Evolutionary conservation across 2,888 invertebrate species (phyloP), one percentile per base, ranked within the genome.

Genomic region (Thalpophila matura): DNA sequence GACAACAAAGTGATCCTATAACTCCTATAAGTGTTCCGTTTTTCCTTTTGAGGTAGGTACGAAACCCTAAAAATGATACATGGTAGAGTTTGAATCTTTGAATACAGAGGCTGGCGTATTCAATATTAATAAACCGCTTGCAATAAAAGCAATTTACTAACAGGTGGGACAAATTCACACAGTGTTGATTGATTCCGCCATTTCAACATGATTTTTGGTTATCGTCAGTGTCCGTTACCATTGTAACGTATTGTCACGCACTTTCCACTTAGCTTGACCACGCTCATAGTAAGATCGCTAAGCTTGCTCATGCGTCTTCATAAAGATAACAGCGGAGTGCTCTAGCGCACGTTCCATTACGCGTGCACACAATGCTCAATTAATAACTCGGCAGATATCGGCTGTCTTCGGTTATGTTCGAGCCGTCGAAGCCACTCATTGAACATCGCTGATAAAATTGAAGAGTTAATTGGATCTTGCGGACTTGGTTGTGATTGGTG

Each of bases 281-380:
- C 3, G 7, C 27, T 45, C 43, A 45, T 65, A 66, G 77, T 68
- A 74, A 26, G n/a, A 33, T 35, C 53, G 31, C 42, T 65, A 58
- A 62, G 65, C 65, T 56, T 49, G 53, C 56, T 63, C 75, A 75
- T 80, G 77, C 71, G 80, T 84, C 83, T 86, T 83, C 81, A 85
- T 86, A 84, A 83, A 86, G 84, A 86, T 84, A 77, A 75, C 58
- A 49, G 42, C 50, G 53, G 47, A 74, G 75, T 75, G 79, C 74
- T 76, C 74, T 69, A 65, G 73, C 77, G 72, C 71, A 67, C 74
- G 73, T 77, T 68, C 77, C 74, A 86, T 86, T 86, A 83, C 84
- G 81, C 68, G 77, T 76, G 68, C 56, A 56, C 53, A 86, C 86
- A 86, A 87, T 86, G 77, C 83, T 80, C 88, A 84, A 87, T 87